Percentiles rank a stretch among this genome's conserved stretches.
Evolutionary conservation across 2,113 vertebrate genomes (phyloP).

Genomic region (Grammomys surdaster): DNA sequence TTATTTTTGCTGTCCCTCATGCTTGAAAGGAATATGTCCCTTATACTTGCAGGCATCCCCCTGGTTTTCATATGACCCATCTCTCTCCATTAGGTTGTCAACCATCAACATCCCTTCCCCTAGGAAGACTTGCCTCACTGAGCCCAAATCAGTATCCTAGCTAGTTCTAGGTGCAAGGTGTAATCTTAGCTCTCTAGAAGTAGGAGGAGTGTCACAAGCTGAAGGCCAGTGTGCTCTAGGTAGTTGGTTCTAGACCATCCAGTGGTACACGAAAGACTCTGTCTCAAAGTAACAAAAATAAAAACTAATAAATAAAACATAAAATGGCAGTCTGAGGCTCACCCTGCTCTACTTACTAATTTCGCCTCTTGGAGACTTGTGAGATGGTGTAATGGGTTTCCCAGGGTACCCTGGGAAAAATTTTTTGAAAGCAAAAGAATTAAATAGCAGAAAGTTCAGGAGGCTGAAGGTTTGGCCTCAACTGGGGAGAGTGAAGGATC

Average conservation of each 20-base stretch:
- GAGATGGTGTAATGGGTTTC: neutral
- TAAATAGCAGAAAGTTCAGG: neutral
- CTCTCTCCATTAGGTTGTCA: neutral
- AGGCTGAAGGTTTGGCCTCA: no score
- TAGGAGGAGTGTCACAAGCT: neutral
- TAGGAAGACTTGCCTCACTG: neutral
- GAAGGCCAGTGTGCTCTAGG: neutral
- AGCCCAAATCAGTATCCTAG: neutral
- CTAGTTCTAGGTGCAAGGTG: neutral
- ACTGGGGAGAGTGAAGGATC: no score
- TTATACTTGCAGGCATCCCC: neutral
- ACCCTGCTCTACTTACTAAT: neutral
- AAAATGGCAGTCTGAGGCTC: neutral
- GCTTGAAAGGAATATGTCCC: neutral
- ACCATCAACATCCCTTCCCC: neutral
- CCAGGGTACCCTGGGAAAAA: neutral
- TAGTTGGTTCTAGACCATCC: neutral
- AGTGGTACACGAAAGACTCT: neutral
- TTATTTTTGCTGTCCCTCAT: neutral
- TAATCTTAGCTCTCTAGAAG: neutral
- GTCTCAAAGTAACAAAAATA: neutral
- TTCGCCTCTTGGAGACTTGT: neutral
- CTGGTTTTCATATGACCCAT: neutral
- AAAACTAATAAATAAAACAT: neutral
- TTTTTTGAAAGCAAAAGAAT: neutral